Evolutionary conservation across 1,140 invertebrate species (phyloP), one percentile per base, ranked within the genome.

Genomic region (Drosophila ercepeae): DNA sequence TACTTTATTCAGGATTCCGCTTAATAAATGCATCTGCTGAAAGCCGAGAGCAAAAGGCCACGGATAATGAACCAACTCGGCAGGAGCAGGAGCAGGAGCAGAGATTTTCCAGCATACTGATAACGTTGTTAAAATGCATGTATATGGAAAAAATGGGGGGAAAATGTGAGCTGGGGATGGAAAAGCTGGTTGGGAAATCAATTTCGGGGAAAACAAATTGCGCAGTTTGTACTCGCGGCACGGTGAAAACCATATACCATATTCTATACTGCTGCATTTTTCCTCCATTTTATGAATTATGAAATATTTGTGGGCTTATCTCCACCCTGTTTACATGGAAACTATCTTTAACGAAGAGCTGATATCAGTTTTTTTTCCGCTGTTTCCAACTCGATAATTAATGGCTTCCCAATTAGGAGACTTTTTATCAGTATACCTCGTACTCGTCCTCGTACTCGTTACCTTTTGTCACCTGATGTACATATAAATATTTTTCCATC

Each of bases 181-280:
- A 39, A 39, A 39, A 39, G 1, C 36, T 4, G 36, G 36, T 9
- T 13, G 25, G 25, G 51, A 74, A 75, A 84, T 79, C 75, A 72
- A 72, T 72, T 75, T 78, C 53, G 45, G 48, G 63, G 46, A 83
- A 83, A 79, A 58, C 61, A 58, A 84, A 84, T 68, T 86, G 79
- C 79, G 79, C 79, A 84, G 75, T 67, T 72, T 45, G 27, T 32
- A 58, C 19, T 8, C 11, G 16, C 13, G 44, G 53, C 55, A 27
- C 60, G 11, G 29, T 29, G 55, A 61, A 61, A 61, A 39, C 23
- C 27, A 6, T 4, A 4, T 1, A 7, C 23, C 27, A 32, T 32
- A 4, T 9, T 9, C 29, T 44, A 48, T 39, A 61, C 44, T 29
- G 42, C 21, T 61, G 60, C 55, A 64, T 13, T 61, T 41, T 64